Base-by-base conservation (phyloP, 2,888 invertebrate species). In the Eupelmus urozonus region DNA sequence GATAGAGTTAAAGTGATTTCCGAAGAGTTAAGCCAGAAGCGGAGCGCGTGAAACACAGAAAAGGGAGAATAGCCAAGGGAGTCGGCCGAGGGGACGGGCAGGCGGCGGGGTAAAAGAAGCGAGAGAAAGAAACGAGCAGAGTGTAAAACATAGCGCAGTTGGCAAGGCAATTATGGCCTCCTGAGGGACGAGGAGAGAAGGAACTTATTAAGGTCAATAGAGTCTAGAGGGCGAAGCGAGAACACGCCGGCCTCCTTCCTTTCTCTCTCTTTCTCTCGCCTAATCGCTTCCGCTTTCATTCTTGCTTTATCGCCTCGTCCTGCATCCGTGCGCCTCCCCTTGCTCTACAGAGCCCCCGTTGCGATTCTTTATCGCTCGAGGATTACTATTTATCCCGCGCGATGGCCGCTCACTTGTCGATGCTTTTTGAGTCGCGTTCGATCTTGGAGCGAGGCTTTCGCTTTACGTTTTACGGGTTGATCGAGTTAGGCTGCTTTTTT, bases 161-260 rank as follows among this genome's bases (percentile, higher is more conserved):
- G 67, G 34, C 34, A 49, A 71, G 66, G 77, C 77, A 77, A 77
- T 77, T 77, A 77, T 53, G 72, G 71, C 51, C 53, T 62, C 72
- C 60, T 34, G 9, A 53, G 72, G 72, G 62, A 77, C 53, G 66
- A 34, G 49, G n/a, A n/a, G n/a, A n/a, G n/a, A n/a, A n/a, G n/a
- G 67, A 66, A 66, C 77, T 77, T 77, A 77, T 77, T 77, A 77
- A 77, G 77, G 77, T 77, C 77, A 77, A 77, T 72, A 72, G 71
- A 72, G 66, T 53, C 66, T 59, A 4, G 49, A 34, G n/a, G 29
- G 16, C 11, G 40, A 18, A 34, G 34, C 40, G 9, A 9, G 9
- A 29, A 45, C 27, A 16, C 18, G 18, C n/a, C n/a, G n/a, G n/a
- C n/a, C 2, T 16, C 40, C 65, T 25, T n/a, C 20, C 42, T 40